phyloP scores from a whole-genome alignment of 2,113 vertebrate genomes.

The Zosterops hypoxanthus region DNA sequence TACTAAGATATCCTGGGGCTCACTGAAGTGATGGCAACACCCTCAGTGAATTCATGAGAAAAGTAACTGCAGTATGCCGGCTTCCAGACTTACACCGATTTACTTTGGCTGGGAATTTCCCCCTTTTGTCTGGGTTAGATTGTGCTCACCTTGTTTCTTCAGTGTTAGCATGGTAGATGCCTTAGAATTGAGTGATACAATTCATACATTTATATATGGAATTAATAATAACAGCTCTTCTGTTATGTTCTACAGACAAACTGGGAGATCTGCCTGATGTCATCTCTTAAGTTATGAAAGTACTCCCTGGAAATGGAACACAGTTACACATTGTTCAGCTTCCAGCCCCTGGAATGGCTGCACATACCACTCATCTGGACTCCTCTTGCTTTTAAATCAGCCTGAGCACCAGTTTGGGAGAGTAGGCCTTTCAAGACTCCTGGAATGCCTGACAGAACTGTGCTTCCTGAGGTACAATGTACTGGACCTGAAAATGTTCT shows the following conservation, averaged over 20 bases:
- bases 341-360: conserved; percentile 35
- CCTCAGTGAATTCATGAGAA: background rate
- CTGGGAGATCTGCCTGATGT: background rate
- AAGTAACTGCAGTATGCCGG: background rate
- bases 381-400: conserved; percentile 77
- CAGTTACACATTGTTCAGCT: background rate
- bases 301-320: conserved; percentile 55
- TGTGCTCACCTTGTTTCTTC: background rate
- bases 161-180: background rate
- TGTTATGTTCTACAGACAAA: background rate
- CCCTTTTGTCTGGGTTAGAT: background rate
- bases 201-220: background rate
- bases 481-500: conserved; percentile 78
- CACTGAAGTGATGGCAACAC: background rate
- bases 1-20: background rate
- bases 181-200: background rate
- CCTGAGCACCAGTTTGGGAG: conserved; percentile 71
- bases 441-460: conserved; percentile 81
- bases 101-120: background rate
- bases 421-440: conserved; percentile 78
- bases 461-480: conserved; percentile 75
- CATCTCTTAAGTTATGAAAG: conserved; percentile 55
- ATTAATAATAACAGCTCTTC: background rate
- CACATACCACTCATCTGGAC: conserved; percentile 66
- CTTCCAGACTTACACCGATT: background rate